phyloP scores from a whole-genome alignment of 2,113 vertebrate genomes.

The Nycticorax nycticorax region DNA sequence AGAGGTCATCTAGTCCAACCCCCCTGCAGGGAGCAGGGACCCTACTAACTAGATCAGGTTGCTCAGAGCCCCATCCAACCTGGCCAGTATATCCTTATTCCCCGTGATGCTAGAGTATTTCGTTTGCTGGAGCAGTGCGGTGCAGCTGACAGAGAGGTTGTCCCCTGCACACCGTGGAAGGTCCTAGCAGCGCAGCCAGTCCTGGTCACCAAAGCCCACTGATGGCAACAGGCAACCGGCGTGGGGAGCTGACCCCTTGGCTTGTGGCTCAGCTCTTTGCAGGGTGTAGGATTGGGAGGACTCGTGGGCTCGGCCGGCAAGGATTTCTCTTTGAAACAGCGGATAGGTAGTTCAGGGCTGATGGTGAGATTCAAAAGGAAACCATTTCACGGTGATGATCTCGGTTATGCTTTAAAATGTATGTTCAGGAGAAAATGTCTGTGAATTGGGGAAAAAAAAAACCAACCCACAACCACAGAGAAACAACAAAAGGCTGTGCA shows the following conservation, averaged over 20 bases:
- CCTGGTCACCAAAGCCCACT: background rate
- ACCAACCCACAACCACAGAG: background rate
- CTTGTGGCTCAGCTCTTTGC: background rate
- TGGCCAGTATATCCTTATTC: no score
- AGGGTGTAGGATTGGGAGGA: background rate
- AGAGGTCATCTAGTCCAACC: no score
- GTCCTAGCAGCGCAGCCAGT: background rate
- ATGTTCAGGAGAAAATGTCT: background rate
- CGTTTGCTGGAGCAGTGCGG: rapidly evolving
- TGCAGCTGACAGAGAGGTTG: background rate
- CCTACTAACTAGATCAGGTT: no score
- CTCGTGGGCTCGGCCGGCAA: rapidly evolving
- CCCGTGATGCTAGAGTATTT: rapidly evolving
- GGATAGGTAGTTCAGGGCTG: background rate
- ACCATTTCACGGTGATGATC: background rate
- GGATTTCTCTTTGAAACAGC: background rate
- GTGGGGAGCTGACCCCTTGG: background rate
- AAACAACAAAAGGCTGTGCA: background rate
- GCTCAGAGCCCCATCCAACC: no score
- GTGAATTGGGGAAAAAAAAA: background rate
- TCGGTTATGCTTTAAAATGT: background rate
- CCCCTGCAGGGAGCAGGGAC: no score
- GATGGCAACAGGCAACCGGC: background rate
- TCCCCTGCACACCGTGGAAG: rapidly evolving
- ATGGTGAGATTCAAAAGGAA: background rate